phyloP scores from a whole-genome alignment of 2,113 vertebrate genomes.

The Semicossyphus pulcher region DNA sequence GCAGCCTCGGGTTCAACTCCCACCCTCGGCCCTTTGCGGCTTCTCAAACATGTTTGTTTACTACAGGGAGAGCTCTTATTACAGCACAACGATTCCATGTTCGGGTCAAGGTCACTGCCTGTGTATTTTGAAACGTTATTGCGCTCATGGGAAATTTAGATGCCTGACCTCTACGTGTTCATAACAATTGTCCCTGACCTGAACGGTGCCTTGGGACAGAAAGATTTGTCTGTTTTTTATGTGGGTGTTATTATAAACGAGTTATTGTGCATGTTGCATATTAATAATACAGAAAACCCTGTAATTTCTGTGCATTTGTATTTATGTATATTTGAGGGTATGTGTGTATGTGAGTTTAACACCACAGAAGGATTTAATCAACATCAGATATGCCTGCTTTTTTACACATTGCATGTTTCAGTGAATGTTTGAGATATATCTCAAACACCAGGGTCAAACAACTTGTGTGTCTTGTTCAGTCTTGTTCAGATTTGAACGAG shows the following conservation, averaged over 20 bases:
- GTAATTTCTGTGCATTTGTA: constrained; percentile 2
- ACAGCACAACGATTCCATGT: constrained; percentile 18
- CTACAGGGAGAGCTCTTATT: constrained; percentile 6
- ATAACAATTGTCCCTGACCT: background rate
- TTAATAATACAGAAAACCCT: background rate
- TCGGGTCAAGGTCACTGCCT: constrained; percentile 2
- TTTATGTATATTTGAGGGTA: background rate
- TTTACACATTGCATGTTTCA: no score
- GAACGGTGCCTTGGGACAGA: background rate
- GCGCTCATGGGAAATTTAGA: constrained; percentile 12
- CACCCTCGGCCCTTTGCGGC: no score
- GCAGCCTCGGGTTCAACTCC: no score
- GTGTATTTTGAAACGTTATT: constrained; percentile 7
- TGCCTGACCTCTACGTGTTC: background rate
- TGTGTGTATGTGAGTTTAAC: background rate
- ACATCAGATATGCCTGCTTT: no score
- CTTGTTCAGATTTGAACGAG: no score
- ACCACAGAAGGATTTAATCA: no score
- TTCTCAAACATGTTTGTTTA: background rate
- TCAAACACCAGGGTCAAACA: no score
- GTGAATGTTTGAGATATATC: no score
- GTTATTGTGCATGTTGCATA: background rate
- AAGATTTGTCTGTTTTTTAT: background rate
- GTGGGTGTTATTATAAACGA: background rate
- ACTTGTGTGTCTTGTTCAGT: no score